Conservation (phyloP, 1,140 invertebrate genomes). For the Eubasilissa regina region DNA sequence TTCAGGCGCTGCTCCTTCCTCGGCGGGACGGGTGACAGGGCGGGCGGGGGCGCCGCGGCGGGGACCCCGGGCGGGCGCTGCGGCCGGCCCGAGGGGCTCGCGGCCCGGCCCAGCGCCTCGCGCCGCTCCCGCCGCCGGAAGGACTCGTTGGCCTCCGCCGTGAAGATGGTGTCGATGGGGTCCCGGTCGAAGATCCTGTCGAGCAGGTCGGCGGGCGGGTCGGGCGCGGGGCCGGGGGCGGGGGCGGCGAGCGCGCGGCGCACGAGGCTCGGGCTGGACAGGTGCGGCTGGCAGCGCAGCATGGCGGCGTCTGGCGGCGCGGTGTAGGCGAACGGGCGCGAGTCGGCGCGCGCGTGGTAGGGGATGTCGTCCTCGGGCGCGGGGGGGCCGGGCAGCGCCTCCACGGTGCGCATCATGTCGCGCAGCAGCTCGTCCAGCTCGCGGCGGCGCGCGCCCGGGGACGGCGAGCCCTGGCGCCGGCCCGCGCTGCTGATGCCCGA, state of each 20-base stretch:
- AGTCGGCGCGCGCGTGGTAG: slow-evolving; percentile 87
- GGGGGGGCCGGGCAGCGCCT: slow-evolving; percentile 76
- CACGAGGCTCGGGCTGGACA: slow-evolving; percentile 83
- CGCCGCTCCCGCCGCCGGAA: slow-evolving; percentile 48
- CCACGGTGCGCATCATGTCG: slow-evolving; percentile 87
- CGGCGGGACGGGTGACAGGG: slow-evolving; percentile 65
- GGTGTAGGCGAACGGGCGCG: slow-evolving; percentile 85
- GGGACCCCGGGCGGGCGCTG: slow-evolving; percentile 61
- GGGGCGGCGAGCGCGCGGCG: slow-evolving; percentile 73
- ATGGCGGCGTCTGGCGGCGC: slow-evolving; percentile 73
- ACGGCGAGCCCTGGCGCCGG: slow-evolving; percentile 70
- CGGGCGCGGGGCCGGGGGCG: slow-evolving; percentile 21
- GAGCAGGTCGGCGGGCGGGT: slow-evolving; percentile 64
- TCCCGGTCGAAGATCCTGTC: slow-evolving; percentile 71
- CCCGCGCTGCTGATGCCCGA: slow-evolving; percentile 85
- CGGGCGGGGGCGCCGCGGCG: slow-evolving; percentile 55
- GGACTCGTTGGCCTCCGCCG: slow-evolving; percentile 53
- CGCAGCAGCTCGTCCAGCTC: slow-evolving; percentile 83
- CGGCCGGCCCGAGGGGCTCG: slow-evolving; percentile 20
- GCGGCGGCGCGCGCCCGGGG: slow-evolving; percentile 71
- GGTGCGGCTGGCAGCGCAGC: slow-evolving; percentile 74
- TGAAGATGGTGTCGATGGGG: slow-evolving; percentile 61
- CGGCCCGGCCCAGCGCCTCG: slow-evolving; percentile 55
- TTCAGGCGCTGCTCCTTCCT: slow-evolving; percentile 66
- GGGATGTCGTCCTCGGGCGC: slow-evolving; percentile 75